These are phyloP conservation scores for Siderastrea siderea DNA, from an alignment of 92 coral and sea anemone genomes.

Conservation along the genomic window DNA sequence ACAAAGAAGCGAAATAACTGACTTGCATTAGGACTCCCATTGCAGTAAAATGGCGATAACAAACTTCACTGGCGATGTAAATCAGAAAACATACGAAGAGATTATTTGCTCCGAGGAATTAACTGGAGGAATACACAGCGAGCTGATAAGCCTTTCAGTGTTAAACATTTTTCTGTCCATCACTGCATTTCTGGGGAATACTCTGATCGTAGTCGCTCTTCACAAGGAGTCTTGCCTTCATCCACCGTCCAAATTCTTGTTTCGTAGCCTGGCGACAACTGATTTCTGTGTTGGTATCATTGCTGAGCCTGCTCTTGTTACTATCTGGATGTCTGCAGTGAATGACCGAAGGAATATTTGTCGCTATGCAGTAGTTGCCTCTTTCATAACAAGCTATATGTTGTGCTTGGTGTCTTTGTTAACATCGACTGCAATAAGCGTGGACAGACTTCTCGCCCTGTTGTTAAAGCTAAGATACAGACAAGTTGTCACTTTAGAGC, in stretches of 20 bases:
- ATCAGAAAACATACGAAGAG: background rate
- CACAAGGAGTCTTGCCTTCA: conserved; percentile 6
- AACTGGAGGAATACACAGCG: background rate
- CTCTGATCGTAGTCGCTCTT: conserved; percentile 12
- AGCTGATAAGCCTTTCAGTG: background rate
- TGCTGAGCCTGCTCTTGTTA: background rate
- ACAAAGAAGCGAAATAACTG: too few species aligned
- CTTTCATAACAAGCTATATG: background rate
- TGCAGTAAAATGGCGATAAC: background rate
- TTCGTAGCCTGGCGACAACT: background rate
- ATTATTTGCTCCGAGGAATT: background rate
- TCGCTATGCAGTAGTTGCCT: background rate
- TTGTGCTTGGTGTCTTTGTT: background rate
- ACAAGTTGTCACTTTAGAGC: conserved; percentile 12
- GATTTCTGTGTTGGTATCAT: conserved; percentile 20
- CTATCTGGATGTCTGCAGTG: background rate
- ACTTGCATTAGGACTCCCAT: too few species aligned
- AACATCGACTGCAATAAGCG: conserved; percentile 1
- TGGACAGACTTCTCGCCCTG: conserved; percentile 32
- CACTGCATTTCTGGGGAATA: too few species aligned
- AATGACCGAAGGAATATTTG: conserved; percentile 1
- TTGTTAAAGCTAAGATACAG: conserved; percentile 6
- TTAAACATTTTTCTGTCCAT: background rate
- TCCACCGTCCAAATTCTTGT: conserved; percentile 28
- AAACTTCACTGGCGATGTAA: background rate